Base-by-base conservation (phyloP, 92 coral and sea anemone species). In the Palythoa caribaeorum region DNA sequence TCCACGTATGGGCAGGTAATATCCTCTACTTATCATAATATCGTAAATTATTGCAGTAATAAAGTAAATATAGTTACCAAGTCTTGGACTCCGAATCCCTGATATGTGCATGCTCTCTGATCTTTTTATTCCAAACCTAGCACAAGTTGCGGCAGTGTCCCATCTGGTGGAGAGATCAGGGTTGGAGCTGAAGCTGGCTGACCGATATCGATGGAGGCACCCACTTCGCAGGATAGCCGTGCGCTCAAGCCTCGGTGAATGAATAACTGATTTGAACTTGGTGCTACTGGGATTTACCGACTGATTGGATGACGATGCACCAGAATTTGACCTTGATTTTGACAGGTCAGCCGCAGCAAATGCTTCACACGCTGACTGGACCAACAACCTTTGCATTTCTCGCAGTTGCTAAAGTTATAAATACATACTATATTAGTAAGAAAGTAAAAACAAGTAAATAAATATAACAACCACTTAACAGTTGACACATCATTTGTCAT, bases 341-440 rank as follows among this genome's bases (percentile, higher is more conserved):
- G 99, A 85, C 35, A 94, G 87, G 84, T 97, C 99, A 15, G 94
- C 94, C 0, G 99, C 94, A 2, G 95, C 92, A 88, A 97, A 97
- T 4, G 96, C 95, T 69, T 97, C 99, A 86, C 99, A 97, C 28
- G 96, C 99, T 85, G 99, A 97, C 71, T 97, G 99, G 10, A 97
- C 98, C 69, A 95, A 90, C 55, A 96, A 96, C 75, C 98, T 92
- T 66, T 97, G 99, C 96, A 97, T 96, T 76, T 97, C 99, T 80
- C 93, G 96, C 9, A 97, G 92, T 85, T 97, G 96, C 99, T 97
- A 16, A 36, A 52, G 0, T 44, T 2, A 20, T 51, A 50, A 48
- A 50, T 21, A 47, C 20, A 73, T 7, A 4, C 7, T 73, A 15
- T 38, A 4, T 5, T 57, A 57, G 28, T 57, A 9, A 12, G n/a